Percentiles rank a stretch among this genome's conserved stretches.
Evolutionary conservation across 2,113 vertebrate species (phyloP).

Genomic region (Notothenia rossii): DNA sequence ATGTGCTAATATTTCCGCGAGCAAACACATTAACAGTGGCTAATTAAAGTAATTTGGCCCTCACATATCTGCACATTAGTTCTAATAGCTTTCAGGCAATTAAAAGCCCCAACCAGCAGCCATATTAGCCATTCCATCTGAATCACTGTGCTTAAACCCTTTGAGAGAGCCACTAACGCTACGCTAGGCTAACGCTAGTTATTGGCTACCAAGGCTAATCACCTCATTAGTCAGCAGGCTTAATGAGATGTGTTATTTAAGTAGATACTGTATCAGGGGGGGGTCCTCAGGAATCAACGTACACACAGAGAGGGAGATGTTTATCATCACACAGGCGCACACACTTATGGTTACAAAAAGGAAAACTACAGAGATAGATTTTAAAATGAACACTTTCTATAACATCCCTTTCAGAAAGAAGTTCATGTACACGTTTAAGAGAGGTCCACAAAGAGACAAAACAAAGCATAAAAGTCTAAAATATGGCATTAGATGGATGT

Average conservation of each 20-base stretch:
- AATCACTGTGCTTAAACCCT: slow-evolving; percentile 60
- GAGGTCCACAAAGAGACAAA: background rate
- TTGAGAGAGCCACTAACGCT: slow-evolving; percentile 46
- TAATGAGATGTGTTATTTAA: slow-evolving; percentile 80
- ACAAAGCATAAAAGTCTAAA: background rate
- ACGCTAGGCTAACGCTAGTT: slow-evolving; percentile 67
- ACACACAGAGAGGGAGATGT: background rate
- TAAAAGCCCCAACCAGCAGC: slow-evolving; percentile 67
- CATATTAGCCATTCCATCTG: slow-evolving; percentile 66
- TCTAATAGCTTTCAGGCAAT: slow-evolving; percentile 76
- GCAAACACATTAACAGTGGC: slow-evolving; percentile 75
- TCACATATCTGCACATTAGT: slow-evolving; percentile 78
- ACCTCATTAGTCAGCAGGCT: slow-evolving; percentile 78
- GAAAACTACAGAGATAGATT: slow-evolving; percentile 21
- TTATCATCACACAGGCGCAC: slow-evolving; percentile 9
- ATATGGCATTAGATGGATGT: background rate
- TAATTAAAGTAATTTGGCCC: slow-evolving; percentile 82
- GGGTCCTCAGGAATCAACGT: no score
- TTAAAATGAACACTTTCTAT: slow-evolving; percentile 8
- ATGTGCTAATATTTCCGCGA: slow-evolving; percentile 63
- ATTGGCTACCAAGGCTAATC: slow-evolving; percentile 70
- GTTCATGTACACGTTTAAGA: background rate
- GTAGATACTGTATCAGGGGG: slow-evolving; percentile 49
- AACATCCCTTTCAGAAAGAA: slow-evolving; percentile 5
- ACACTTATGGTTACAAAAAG: slow-evolving; percentile 2